Evolutionary conservation across 1,140 invertebrate genomes (phyloP), one percentile per base, ranked within the genome.

Genomic region (Calycopis cecrops): DNA sequence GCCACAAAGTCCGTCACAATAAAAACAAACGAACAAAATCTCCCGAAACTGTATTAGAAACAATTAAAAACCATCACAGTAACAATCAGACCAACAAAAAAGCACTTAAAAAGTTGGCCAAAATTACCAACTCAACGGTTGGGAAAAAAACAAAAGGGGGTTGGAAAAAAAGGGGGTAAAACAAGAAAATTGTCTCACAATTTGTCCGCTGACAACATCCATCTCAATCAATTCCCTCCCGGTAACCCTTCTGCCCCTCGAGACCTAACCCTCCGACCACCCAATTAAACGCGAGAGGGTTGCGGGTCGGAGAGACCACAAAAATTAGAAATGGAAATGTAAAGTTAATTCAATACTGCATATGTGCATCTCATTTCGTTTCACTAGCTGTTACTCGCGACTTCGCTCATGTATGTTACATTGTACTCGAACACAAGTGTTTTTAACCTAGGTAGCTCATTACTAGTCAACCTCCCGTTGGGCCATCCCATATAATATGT

Each of bases 191-290:
- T 67, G 65, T 64, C 65, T 59, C 55, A 42, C 60, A 74, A 66
- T 73, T 69, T 70, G 71, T 68, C 60, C 71, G 74, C 55, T 73
- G 76, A 79, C 76, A 77, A 71, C 72, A 80, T 80, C 71, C 67
- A 76, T 81, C 78, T 79, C 76, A 81, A 81, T 79, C 78, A 79
- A 81, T 81, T 65, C 65, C 55, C 35, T 76, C 77, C 68, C 73
- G 56, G 49, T 62, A 77, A 78, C 78, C 77, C 77, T 76, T 80
- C 66, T 49, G 55, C 71, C 69, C 67, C 73, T 28, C 12, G 73
- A 67, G 65, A 52, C 52, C 28, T 40, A 62, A 67, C 72, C 73
- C 70, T 71, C 69, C 57, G 50, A 52, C 35, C 79, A 81, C 78
- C 76, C 69, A 81, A 81, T 81, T 81, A 79, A 73, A 67, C 14